These are phyloP conservation scores for Sycophila sp. DNA, from an alignment of 1,140 invertebrate genomes.

Conservation along the genomic window DNA sequence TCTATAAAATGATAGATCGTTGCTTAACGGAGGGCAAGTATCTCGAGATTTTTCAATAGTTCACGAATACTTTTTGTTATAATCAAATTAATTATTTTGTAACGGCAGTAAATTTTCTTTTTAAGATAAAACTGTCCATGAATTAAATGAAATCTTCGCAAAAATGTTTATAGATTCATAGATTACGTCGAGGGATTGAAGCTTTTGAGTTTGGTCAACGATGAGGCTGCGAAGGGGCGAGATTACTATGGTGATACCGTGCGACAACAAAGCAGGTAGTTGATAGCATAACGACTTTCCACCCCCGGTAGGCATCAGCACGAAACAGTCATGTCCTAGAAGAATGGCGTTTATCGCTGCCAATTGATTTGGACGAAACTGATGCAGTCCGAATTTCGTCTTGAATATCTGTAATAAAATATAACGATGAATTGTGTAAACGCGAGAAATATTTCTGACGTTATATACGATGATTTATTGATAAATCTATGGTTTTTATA, in stretches of 20 bases:
- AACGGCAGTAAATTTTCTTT: neutral
- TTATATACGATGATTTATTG: too few species aligned
- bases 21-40: too few species aligned
- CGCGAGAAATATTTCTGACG: too few species aligned
- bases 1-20: too few species aligned
- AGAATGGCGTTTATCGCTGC: constrained; percentile 94
- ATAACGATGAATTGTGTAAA: constrained; percentile 11
- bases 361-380: constrained; percentile 90
- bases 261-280: constrained; percentile 76
- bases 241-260: constrained; percentile 89
- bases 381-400: constrained; percentile 83
- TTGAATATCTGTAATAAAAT: constrained; percentile 52
- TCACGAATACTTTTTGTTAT: too few species aligned
- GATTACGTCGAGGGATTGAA: constrained; percentile 83
- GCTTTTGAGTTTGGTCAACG: constrained; percentile 90
- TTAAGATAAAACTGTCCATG: neutral
- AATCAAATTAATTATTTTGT: constrained; percentile 8
- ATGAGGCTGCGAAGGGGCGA: constrained; percentile 95
- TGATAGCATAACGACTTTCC: constrained; percentile 98
- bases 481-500: too few species aligned
- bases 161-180: constrained; percentile 41
- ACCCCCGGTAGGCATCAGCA: constrained; percentile 97
- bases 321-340: constrained; percentile 87
- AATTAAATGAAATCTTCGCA: constrained; percentile 64
- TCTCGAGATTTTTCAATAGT: too few species aligned